Evolutionary conservation across 2,888 invertebrate species (phyloP), one percentile per base, ranked within the genome.

Genomic region (Stomorhina lunata): DNA sequence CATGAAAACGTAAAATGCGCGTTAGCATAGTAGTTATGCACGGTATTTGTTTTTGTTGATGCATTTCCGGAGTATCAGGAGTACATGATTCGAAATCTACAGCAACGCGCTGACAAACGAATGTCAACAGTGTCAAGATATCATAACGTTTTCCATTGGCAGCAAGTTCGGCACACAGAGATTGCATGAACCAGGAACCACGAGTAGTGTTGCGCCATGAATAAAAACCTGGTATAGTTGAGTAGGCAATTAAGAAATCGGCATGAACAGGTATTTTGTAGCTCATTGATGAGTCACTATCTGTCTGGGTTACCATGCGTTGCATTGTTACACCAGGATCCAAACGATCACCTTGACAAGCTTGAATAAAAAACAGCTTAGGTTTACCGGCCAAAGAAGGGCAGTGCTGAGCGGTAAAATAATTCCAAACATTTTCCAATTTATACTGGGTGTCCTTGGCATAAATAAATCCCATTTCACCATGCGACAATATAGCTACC

Each of bases 121-220:
- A 95, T 0, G 98, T 98, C 69, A 99, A 92, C 85, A 99, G 92
- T 2, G 96, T 96, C 40, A 98, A 91, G 2, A 99, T 92, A 88
- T 99, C 98, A 87, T 94, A 93, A 27, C 95, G 93, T 84, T 93
- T 93, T 4, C 95, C 96, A 88, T 95, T 93, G 85, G 94, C 93
- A 66, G 94, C 93, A 81, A 98, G 89, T 86, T 97, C 96, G 40
- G 95, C 93, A 89, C 96, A 96, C 45, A 99, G 92, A 0, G 98
- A 95, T 91, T 98, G 98, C 92, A 99, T 95, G 88, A 98, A 99
- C 98, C 98, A 99, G 0, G 98, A 98, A 2, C 98, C 98, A 66
- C 96, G 94, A 7, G 96, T 96, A 32, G 97, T 97, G 89, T 98
- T 98, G 57, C 98, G 94, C 98, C 98, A 98, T 0, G 98, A 98